Evolutionary conservation across 2,113 vertebrate species (phyloP).

Genomic region (Bothrops jararaca): DNA sequence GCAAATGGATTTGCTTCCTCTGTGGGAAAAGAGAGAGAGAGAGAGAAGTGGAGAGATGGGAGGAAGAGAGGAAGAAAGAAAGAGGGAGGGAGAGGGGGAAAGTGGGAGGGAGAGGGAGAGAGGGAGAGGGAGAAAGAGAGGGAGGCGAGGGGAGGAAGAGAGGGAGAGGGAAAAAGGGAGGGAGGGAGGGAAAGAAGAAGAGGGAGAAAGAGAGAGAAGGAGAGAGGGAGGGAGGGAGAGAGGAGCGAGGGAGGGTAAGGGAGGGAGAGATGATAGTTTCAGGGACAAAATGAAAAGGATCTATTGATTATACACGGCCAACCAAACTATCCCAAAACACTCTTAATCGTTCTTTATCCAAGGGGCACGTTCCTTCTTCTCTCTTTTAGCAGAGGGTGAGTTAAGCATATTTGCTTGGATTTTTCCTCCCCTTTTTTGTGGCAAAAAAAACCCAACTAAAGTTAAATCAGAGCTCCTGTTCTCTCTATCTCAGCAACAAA

Average conservation of each 20-base stretch:
- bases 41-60: too few relatives aligned
- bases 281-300: slow-evolving; percentile 41
- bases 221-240: fast-evolving
- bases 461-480: neutral
- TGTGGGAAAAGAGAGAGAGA: slow-evolving; percentile 51
- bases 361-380: neutral
- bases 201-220: too few relatives aligned
- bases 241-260: too few relatives aligned
- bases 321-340: slow-evolving; percentile 47
- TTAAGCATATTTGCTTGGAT: neutral
- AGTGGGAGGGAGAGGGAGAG: too few relatives aligned
- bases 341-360: slow-evolving; percentile 59
- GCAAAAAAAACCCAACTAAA: neutral
- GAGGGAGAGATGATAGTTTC: slow-evolving; percentile 45
- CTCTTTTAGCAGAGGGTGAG: neutral
- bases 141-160: too few relatives aligned
- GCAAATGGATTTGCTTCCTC: slow-evolving; percentile 70
- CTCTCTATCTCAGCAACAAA: neutral
- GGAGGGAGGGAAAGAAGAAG: too few relatives aligned
- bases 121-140: too few relatives aligned
- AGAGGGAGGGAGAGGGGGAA: fast-evolving
- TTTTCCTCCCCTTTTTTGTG: too few relatives aligned
- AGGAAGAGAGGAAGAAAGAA: neutral
- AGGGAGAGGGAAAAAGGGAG: too few relatives aligned
- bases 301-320: slow-evolving; percentile 45